Evolutionary conservation across 2,797 vertebrate species (phyloP).

Genomic region (Thamnophis elegans): DNA sequence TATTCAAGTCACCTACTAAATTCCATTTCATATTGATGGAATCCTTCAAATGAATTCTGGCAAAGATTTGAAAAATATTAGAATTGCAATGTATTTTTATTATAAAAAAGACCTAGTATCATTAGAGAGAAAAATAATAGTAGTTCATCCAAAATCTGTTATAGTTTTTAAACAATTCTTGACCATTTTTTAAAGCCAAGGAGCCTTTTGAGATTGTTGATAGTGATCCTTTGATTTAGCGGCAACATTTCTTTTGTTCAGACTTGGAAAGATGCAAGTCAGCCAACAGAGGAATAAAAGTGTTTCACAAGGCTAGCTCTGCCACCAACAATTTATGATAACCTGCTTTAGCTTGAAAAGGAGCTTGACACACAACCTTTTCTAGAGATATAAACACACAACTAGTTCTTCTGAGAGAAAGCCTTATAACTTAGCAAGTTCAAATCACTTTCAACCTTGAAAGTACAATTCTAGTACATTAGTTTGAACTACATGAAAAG

Average conservation of each 20-base stretch:
- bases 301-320: not conserved
- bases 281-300: not conserved
- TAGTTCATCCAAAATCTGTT: not conserved
- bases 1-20: not conserved
- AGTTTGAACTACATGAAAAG: not conserved
- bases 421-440: not conserved
- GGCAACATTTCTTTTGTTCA: not conserved
- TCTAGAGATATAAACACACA: not conserved
- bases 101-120: not conserved
- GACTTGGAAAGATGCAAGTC: not conserved
- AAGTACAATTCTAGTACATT: not conserved
- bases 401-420: not conserved
- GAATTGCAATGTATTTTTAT: not conserved
- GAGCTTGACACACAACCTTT: not conserved
- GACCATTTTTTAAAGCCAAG: not conserved
- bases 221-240: not conserved
- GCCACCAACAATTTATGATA: not conserved
- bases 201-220: not conserved
- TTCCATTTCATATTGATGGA: not conserved
- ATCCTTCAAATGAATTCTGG: not conserved
- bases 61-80: not conserved
- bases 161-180: not conserved
- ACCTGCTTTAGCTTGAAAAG: not conserved
- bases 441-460: not conserved
- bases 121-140: not conserved